phyloP scores from a whole-genome alignment of 2,113 vertebrate species.

The Hylia prasina region DNA sequence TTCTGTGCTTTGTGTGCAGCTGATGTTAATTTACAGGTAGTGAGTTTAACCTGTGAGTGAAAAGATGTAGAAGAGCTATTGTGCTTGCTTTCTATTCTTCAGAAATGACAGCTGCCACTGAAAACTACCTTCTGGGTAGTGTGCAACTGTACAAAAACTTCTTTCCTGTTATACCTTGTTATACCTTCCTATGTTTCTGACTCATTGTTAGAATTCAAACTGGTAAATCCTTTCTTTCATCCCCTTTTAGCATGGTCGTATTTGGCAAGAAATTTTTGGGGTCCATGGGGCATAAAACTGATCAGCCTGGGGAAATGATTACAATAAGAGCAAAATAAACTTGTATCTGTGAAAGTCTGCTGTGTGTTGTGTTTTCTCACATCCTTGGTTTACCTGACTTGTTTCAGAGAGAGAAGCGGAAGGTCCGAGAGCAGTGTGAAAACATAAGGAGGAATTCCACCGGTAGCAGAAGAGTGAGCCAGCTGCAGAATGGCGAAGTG shows the following conservation, averaged over 20 bases:
- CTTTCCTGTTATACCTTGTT: background rate
- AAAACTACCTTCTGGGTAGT: background rate
- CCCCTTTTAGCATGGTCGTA: background rate
- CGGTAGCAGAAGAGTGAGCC: slow-evolving; percentile 41
- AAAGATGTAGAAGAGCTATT: background rate
- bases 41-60: background rate
- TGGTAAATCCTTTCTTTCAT: background rate
- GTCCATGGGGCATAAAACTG: background rate
- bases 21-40: background rate
- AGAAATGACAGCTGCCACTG: background rate
- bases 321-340: background rate
- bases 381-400: background rate
- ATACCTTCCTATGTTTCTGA: background rate
- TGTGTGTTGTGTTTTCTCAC: background rate
- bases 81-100: background rate
- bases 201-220: background rate
- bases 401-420: slow-evolving; percentile 71
- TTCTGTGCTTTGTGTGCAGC: background rate
- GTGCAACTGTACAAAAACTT: background rate
- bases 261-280: background rate
- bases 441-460: slow-evolving; percentile 70
- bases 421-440: slow-evolving; percentile 71
- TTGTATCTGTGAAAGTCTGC: background rate
- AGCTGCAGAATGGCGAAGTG: slow-evolving; percentile 64
- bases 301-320: background rate